These are phyloP conservation scores for Enteromius trimaculatus DNA, from an alignment of 2,797 vertebrate species.

Conservation along the genomic window DNA sequence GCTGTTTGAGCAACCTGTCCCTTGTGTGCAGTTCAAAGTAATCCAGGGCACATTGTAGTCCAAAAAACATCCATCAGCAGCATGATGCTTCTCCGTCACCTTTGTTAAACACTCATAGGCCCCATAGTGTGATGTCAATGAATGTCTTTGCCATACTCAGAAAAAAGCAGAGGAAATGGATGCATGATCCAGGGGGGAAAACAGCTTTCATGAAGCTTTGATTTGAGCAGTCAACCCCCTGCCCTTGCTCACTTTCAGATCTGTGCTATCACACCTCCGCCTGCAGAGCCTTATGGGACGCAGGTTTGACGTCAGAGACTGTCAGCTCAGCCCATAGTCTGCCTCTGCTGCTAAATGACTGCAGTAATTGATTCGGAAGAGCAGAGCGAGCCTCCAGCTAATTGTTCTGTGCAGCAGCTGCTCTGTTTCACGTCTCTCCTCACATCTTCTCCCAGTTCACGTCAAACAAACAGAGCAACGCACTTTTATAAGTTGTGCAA, in stretches of 20 bases:
- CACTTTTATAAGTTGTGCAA: slow-evolving; percentile 35
- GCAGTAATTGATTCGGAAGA: slow-evolving; percentile 56
- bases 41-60: background rate
- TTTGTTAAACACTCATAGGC: background rate
- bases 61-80: slow-evolving; percentile 9
- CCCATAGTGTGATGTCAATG: slow-evolving; percentile 14
- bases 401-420: slow-evolving; percentile 51
- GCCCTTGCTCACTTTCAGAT: slow-evolving; percentile 5
- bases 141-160: slow-evolving; percentile 1
- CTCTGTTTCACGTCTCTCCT: slow-evolving; percentile 38
- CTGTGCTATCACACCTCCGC: slow-evolving; percentile 45
- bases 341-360: slow-evolving; percentile 47
- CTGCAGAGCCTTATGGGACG: slow-evolving; percentile 45
- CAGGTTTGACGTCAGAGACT: slow-evolving; percentile 50
- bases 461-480: slow-evolving; percentile 40
- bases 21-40: slow-evolving; percentile 26
- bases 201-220: slow-evolving; percentile 26
- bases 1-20: slow-evolving; percentile 10
- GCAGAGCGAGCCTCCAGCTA: slow-evolving; percentile 32
- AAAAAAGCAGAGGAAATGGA: background rate
- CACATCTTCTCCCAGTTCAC: slow-evolving; percentile 22
- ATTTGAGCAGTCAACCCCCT: slow-evolving; percentile 41
- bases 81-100: background rate
- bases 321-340: slow-evolving; percentile 39
- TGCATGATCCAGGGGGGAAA: slow-evolving; percentile 12